Base-by-base conservation (phyloP, 2,797 vertebrate species). In the Diplodus sargus region DNA sequence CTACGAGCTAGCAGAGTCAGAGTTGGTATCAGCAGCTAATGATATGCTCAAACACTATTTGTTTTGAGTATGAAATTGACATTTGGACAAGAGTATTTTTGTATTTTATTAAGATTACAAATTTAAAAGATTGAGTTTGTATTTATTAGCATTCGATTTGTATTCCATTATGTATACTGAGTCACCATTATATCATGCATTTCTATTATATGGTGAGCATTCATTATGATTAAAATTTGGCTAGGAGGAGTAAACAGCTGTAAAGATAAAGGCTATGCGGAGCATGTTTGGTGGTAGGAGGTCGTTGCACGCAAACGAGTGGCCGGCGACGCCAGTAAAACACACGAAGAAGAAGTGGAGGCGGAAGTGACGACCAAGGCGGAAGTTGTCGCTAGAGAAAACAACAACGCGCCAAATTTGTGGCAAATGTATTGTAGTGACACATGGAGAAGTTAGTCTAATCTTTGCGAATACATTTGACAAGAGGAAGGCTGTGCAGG, bases 401-500 rank as follows among this genome's bases (percentile, higher is more conserved):
- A 76, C 56, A 75, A 52, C 30, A 81, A 82, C 69, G 90, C 89
- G 92, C 91, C 88, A 92, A 91, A 83, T 90, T 84, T 82, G 66
- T 65, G 66, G 0, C 2, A 34, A 5, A 17, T 10, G 3, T 2
- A 2, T 4, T 18, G 4, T 16, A 12, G 45, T 66, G 1, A 57
- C 58, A 4, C 5, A 14, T 52, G 23, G 13, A n/a, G 4, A 43
- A 23, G 28, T 71, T 22, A 16, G 16, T 16, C 6, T 62, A 12
- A n/a, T 30, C 1, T 34, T 58, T 43, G 4, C 4, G 0, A 10
- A n/a, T 2, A 22, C 2, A 16, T 49, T 56, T 63, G 3, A 5
- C 10, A 58, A 58, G 54, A 47, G n/a, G 12, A 22, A 45, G 18
- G 10, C 51, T 7, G 30, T 42, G 23, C 48, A 78, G 85, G 85